Evolutionary conservation across 2,113 vertebrate species (phyloP).

Genomic region (Notarius quadriscutis): DNA sequence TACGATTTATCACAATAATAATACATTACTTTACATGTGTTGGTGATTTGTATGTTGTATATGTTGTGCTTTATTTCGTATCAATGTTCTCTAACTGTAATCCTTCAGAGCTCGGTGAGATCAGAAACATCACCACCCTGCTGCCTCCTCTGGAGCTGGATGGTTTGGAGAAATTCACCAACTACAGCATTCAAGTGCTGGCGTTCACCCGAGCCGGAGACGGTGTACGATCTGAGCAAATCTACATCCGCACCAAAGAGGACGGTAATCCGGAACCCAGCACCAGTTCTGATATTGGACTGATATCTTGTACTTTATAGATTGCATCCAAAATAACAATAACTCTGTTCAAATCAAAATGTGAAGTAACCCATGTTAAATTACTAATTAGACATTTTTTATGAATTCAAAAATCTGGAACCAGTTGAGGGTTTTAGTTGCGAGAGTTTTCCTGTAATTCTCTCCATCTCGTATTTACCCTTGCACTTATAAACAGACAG

Average conservation of each 20-base stretch:
- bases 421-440: neutral
- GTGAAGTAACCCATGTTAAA: neutral
- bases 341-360: neutral
- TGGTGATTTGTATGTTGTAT: neutral
- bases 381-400: neutral
- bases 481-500: neutral
- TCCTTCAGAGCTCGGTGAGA: conserved; percentile 90
- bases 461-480: neutral
- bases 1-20: neutral
- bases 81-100: neutral
- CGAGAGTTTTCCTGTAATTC: neutral
- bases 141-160: conserved; percentile 92
- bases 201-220: conserved; percentile 94
- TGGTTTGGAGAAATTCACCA: conserved; percentile 95
- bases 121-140: conserved; percentile 91
- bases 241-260: conserved; percentile 96
- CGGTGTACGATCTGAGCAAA: conserved; percentile 92
- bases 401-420: neutral
- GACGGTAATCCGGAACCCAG: conserved; percentile 77
- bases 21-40: neutral
- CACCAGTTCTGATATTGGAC: neutral
- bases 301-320: neutral
- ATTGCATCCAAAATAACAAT: neutral
- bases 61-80: neutral
- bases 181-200: conserved; percentile 97